A percentile compares a stretch with the other conserved stretches of the same genome.
phyloP scores from a whole-genome alignment of 2,113 vertebrate species.

The Vireo altiloquus region DNA sequence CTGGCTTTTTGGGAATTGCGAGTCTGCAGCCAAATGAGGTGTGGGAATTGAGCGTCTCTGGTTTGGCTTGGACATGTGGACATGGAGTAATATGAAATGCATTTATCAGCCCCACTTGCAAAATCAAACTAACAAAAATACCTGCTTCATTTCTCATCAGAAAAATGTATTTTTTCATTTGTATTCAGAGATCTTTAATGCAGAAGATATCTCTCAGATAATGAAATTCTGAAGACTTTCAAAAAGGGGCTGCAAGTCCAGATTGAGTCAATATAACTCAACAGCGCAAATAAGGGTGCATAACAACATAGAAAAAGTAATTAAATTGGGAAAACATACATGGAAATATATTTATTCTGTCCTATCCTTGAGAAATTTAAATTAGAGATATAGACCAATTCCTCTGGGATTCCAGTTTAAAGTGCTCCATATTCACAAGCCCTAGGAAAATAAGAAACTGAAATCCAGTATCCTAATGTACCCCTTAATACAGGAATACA shows the following conservation, averaged over 20 bases:
- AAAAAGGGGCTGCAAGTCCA: neutral
- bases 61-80: neutral
- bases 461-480: neutral
- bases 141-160: neutral
- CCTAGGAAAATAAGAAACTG: neutral
- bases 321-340: neutral
- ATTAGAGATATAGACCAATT: neutral
- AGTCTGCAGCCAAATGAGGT: neutral
- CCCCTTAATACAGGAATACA: neutral
- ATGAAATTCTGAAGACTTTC: neutral
- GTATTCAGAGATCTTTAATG: neutral
- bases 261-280: neutral
- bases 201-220: neutral
- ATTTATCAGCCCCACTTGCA: neutral
- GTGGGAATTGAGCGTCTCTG: neutral
- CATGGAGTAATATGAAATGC: neutral
- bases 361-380: neutral
- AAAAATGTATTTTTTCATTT: neutral
- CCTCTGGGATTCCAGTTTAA: neutral
- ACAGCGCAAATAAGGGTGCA: neutral
- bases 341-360: neutral
- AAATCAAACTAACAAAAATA: neutral
- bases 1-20: neutral
- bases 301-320: neutral
- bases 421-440: neutral